Conservation (phyloP, 1,140 invertebrate species). For the Ceratina japonica region DNA sequence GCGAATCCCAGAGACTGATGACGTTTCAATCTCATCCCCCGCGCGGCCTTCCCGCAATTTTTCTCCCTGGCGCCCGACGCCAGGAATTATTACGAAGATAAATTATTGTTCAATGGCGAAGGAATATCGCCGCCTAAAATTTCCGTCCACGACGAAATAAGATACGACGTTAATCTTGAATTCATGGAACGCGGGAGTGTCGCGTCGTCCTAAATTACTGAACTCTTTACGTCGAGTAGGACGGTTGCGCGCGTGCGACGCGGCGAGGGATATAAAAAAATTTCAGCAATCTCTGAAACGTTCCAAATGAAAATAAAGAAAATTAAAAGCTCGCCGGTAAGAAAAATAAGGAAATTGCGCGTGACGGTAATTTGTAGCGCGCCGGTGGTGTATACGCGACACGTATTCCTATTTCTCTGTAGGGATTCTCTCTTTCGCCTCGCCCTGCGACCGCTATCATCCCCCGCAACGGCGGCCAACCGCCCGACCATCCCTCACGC, state of each 20-base stretch:
- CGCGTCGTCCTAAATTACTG: background rate
- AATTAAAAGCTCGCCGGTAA: background rate
- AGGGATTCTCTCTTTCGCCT: conserved; percentile 1
- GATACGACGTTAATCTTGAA: background rate
- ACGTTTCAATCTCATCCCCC: conserved; percentile 17
- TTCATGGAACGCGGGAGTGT: background rate
- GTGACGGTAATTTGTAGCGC: conserved; percentile 21
- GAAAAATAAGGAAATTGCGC: conserved; percentile 12
- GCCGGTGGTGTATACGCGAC: conserved; percentile 23
- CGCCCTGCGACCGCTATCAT: conserved; percentile 27
- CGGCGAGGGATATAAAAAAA: background rate
- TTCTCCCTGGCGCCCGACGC: conserved; percentile 29
- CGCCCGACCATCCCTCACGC: conserved; percentile 46
- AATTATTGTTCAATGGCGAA: background rate
- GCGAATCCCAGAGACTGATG: conserved; percentile 42
- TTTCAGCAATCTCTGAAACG: background rate
- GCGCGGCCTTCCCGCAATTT: conserved; percentile 27
- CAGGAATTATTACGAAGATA: conserved; percentile 8
- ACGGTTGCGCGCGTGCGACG: background rate
- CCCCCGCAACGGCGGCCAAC: conserved; percentile 27
- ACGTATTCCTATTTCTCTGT: conserved; percentile 35
- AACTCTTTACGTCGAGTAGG: background rate
- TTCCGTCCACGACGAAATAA: background rate
- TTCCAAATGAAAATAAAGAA: background rate
- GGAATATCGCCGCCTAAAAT: background rate